These are phyloP conservation scores for Drosophila rubida DNA, from an alignment of 2,888 invertebrate species.

Conservation along the genomic window DNA sequence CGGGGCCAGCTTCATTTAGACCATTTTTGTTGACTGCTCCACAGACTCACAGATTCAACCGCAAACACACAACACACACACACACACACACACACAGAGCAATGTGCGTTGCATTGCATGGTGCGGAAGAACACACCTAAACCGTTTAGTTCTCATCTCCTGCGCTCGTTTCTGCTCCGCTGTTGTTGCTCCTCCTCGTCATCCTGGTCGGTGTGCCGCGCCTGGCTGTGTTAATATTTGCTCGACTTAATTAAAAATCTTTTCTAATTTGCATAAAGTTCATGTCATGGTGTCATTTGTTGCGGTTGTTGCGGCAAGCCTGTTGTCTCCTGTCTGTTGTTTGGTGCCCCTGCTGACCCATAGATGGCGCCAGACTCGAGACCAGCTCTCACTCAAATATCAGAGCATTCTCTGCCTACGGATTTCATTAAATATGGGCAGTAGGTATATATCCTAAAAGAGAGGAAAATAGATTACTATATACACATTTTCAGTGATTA, in stretches of 20 bases:
- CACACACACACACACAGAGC: background rate
- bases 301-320: slow-evolving; percentile 38
- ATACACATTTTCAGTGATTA: too few species aligned
- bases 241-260: slow-evolving; percentile 82
- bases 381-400: background rate
- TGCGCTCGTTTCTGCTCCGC: background rate
- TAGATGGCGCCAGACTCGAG: slow-evolving; percentile 23
- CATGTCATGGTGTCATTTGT: slow-evolving; percentile 60
- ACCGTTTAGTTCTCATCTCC: slow-evolving; percentile 9
- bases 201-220: slow-evolving; percentile 4
- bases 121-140: slow-evolving; percentile 49
- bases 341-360: background rate
- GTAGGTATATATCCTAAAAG: too few species aligned
- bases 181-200: background rate
- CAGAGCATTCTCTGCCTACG: too few species aligned
- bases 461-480: too few species aligned
- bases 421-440: background rate
- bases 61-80: slow-evolving; percentile 21
- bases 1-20: slow-evolving; percentile 43
- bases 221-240: slow-evolving; percentile 76
- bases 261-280: slow-evolving; percentile 77
- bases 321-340: background rate
- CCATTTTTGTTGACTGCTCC: slow-evolving; percentile 41
- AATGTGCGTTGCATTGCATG: slow-evolving; percentile 18
- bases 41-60: slow-evolving; percentile 31